phyloP scores from a whole-genome alignment of 2,113 vertebrate genomes.

The Turdus rufiventris region DNA sequence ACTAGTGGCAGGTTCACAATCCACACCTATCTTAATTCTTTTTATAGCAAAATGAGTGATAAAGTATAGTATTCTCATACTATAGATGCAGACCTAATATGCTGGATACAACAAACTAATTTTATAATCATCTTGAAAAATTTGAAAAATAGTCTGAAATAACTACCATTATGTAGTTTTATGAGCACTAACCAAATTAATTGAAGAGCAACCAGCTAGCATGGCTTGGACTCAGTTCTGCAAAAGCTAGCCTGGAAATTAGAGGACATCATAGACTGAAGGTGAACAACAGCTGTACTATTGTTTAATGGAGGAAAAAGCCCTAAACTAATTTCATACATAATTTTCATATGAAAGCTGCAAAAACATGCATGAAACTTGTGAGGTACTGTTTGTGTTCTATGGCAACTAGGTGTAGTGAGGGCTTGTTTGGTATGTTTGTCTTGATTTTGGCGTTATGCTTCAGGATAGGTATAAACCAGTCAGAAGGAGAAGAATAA shows the following conservation, averaged over 20 bases:
- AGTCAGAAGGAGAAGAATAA: not conserved
- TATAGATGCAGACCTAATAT: not conserved
- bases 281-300: not conserved
- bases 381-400: not conserved
- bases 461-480: not conserved
- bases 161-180: not conserved
- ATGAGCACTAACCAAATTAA: not conserved
- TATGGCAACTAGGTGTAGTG: not conserved
- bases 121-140: not conserved
- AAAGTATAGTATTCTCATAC: not conserved
- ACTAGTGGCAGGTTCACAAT: not conserved
- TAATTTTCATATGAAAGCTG: not conserved
- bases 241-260: not conserved
- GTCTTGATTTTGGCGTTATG: not conserved
- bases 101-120: not conserved
- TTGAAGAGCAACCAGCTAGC: not conserved
- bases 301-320: not conserved
- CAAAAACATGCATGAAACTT: not conserved
- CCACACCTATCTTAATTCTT: not conserved
- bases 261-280: not conserved
- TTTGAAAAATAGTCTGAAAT: not conserved
- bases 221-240: not conserved
- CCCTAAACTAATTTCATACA: fast-evolving
- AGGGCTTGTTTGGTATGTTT: not conserved
- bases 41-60: not conserved